Conservation (phyloP, 2,888 invertebrate genomes). For the Rhamnusium bicolor region DNA sequence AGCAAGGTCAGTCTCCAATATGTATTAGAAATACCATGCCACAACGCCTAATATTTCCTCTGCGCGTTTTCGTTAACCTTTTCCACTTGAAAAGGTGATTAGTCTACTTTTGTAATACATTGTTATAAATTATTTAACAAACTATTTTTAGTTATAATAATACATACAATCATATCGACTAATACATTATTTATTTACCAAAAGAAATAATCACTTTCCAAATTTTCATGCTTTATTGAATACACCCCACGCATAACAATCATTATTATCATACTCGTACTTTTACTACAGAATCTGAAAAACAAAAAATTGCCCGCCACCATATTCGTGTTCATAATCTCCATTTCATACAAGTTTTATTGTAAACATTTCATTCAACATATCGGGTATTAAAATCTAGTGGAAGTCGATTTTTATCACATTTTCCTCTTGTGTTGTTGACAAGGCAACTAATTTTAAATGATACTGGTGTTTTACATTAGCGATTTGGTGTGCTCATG, state of each 20-base stretch:
- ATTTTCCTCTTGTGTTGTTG: neutral
- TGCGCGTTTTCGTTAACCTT: too few species aligned
- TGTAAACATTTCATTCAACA: neutral
- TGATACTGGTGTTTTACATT: slow-evolving; percentile 16
- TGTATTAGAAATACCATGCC: too few species aligned
- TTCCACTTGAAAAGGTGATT: too few species aligned
- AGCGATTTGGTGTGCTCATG: neutral
- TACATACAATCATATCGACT: neutral
- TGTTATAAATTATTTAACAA: too few species aligned
- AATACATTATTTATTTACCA: neutral
- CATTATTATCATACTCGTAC: neutral
- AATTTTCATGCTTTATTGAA: neutral
- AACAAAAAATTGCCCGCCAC: neutral
- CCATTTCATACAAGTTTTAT: neutral
- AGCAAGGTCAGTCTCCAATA: too few species aligned
- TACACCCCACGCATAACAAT: neutral
- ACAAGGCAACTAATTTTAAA: slow-evolving; percentile 7
- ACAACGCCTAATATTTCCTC: too few species aligned
- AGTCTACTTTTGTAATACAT: too few species aligned
- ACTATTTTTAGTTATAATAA: neutral
- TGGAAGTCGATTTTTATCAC: neutral
- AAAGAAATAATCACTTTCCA: neutral
- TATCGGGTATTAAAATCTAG: neutral
- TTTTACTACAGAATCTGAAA: neutral
- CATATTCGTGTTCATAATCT: neutral